A percentile compares a stretch with the other conserved stretches of the same genome.
These are phyloP conservation scores for Salarias fasciatus DNA, from an alignment of 2,797 vertebrate genomes.

Conservation along the genomic window DNA sequence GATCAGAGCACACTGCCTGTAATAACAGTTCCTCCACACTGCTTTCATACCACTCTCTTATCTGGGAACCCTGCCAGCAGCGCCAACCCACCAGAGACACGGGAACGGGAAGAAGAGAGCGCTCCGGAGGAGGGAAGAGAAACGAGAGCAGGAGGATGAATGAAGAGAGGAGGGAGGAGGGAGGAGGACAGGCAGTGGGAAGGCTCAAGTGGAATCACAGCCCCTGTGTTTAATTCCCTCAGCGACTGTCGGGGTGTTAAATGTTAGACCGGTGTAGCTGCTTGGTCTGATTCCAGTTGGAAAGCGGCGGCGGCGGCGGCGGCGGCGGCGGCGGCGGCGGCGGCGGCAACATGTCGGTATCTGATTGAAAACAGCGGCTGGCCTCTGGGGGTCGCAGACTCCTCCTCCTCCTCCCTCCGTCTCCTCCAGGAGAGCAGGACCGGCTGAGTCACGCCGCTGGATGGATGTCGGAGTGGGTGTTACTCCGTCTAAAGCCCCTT, in stretches of 20 bases:
- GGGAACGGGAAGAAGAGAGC: constrained; percentile 29
- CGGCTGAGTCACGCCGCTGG: constrained; percentile 65
- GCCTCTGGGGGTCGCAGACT: constrained; percentile 50
- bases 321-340: constrained; percentile 19
- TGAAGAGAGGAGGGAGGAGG: constrained; percentile 23
- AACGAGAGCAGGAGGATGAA: constrained; percentile 33
- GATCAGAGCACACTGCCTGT: constrained; percentile 68
- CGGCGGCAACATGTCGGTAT: constrained; percentile 53
- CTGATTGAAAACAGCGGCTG: constrained; percentile 62
- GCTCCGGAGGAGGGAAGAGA: constrained; percentile 34
- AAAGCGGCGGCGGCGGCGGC: constrained; percentile 24
- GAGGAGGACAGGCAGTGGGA: constrained; percentile 23
- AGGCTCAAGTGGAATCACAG: constrained; percentile 49
- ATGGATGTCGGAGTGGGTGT: constrained; percentile 67
- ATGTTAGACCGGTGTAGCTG: constrained; percentile 34
- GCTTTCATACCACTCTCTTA: constrained; percentile 72
- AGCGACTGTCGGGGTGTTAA: constrained; percentile 68
- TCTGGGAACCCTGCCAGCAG: constrained; percentile 80
- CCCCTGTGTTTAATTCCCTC: constrained; percentile 68
- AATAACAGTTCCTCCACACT: constrained; percentile 69
- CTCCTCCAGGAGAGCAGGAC: constrained; percentile 26
- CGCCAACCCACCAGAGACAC: constrained; percentile 69
- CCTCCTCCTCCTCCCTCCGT: not conserved
- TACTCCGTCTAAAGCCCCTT: constrained; percentile 62
- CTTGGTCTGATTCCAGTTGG: constrained; percentile 69